These are phyloP conservation scores for Xiphophorus maculatus DNA, from an alignment of 2,113 vertebrate genomes.

Conservation along the genomic window DNA sequence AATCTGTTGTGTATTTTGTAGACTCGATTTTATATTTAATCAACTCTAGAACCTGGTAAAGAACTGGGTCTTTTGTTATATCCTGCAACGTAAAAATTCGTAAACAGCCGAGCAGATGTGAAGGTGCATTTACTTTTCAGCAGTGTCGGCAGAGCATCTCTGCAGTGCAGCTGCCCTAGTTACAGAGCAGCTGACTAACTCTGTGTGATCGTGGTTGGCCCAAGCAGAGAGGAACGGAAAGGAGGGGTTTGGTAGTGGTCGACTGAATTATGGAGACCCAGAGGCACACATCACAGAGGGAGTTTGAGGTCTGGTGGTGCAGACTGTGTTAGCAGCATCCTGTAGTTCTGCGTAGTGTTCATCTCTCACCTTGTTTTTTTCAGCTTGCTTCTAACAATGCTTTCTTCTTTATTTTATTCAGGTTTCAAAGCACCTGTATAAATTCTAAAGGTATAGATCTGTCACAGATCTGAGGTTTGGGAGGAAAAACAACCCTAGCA, in stretches of 20 bases:
- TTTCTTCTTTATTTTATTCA: background rate
- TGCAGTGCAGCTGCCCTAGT: constrained; percentile 76
- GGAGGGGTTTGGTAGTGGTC: constrained; percentile 51
- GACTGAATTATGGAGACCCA: constrained; percentile 56
- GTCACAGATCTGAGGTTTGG: background rate
- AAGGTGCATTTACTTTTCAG: constrained; percentile 53
- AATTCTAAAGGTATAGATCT: constrained; percentile 9
- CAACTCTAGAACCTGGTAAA: background rate
- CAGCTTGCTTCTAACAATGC: constrained; percentile 2
- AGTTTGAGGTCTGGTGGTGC: constrained; percentile 15
- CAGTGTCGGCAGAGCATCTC: constrained; percentile 54
- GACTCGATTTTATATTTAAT: background rate
- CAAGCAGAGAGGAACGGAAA: constrained; percentile 30
- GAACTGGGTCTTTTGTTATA: background rate
- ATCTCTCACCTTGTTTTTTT: background rate
- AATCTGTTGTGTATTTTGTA: background rate
- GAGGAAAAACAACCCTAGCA: background rate
- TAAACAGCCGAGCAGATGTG: constrained; percentile 33
- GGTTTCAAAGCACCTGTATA: constrained; percentile 18
- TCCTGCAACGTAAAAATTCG: background rate
- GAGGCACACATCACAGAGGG: constrained; percentile 13
- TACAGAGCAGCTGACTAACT: constrained; percentile 66
- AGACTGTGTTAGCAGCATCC: constrained; percentile 2
- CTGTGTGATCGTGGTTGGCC: constrained; percentile 47
- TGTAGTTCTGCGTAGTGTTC: background rate